Base-by-base conservation (phyloP, 2,888 invertebrate genomes). In the Bombyx huttoni region DNA sequence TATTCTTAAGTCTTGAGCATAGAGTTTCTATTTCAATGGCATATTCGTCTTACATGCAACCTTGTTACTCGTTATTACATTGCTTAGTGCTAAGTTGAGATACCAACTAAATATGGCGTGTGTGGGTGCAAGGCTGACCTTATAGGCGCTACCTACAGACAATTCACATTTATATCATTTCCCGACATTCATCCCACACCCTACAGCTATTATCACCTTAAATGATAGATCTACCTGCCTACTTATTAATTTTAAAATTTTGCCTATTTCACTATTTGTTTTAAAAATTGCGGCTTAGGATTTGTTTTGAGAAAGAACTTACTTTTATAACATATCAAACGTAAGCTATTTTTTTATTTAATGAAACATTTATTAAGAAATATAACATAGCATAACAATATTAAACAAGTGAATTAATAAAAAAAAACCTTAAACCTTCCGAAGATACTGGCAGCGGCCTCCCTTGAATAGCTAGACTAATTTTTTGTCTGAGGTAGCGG, bases 81-180 rank as follows among this genome's bases (percentile, higher is more conserved):
- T 67, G 65, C 71, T 72, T 74, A 73, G 74, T 68, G 73, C 73
- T 75, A 73, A 80, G 78, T 70, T 73, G 73, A 73, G 75, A 72
- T 78, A 78, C 78, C 58, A 70, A 67, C 73, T 53, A 66, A 83
- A 84, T 73, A 87, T 75, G 85, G 85, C 65, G 61, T 66, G 85
- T 80, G 87, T 88, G 87, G 88, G 88, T 83, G 87, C 88, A 87
- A 87, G 87, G 87, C 75, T 87, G 85, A 86, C 86, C 85, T 87
- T 86, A 84, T 74, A 84, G 79, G 79, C 71, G 73, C 87, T 75
- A 71, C 83, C 87, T 85, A 88, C 87, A 74, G 73, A 65, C 64
- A 75, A 73, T 68, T 71, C 75, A 76, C 78, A 81, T 84, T 83
- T 74, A 78, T 78, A 80, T 81, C 78, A 82, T 84, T 86, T 84